These are phyloP conservation scores for Pseudolycoriella hygida DNA, from an alignment of 2,888 invertebrate species.

Conservation along the genomic window DNA sequence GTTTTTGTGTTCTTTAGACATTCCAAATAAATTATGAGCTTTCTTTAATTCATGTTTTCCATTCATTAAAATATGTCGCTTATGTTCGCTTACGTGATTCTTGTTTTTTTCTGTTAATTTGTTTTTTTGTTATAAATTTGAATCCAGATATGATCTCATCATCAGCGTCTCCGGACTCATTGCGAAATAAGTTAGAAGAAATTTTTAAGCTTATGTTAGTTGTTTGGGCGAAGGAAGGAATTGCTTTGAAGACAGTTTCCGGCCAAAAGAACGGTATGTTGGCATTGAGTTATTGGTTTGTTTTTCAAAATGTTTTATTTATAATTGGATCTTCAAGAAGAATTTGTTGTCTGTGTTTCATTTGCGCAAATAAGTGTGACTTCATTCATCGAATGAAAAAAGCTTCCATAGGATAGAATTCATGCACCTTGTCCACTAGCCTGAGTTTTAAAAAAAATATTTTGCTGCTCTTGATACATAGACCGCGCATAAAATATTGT, in stretches of 20 bases:
- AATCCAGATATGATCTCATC: slow-evolving; percentile 5
- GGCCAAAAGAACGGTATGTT: slow-evolving; percentile 36
- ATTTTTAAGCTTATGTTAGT: slow-evolving; percentile 65
- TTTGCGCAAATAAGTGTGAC: not conserved
- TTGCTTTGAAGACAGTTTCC: slow-evolving; percentile 47
- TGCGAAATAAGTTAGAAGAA: slow-evolving; percentile 53
- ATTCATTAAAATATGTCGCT: too few relatives aligned
- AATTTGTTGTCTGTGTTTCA: not conserved
- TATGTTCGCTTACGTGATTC: not conserved
- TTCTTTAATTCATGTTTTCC: too few relatives aligned
- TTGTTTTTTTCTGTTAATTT: slow-evolving; percentile 7
- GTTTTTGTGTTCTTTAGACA: too few relatives aligned
- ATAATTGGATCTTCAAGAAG: not conserved
- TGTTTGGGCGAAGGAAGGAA: slow-evolving; percentile 63
- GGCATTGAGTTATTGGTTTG: too few relatives aligned
- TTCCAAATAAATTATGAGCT: too few relatives aligned
- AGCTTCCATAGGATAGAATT: too few relatives aligned
- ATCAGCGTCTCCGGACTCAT: slow-evolving; percentile 24
- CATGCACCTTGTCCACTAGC: too few relatives aligned
- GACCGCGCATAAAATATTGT: too few relatives aligned
- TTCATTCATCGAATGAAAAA: too few relatives aligned
- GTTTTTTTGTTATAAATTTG: not conserved
- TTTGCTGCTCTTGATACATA: too few relatives aligned
- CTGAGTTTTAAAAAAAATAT: too few relatives aligned
- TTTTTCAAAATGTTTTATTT: slow-evolving; percentile 2